Evolutionary conservation across 2,797 vertebrate species (phyloP), one percentile per base, ranked within the genome.

Genomic region (Tokudaia tokunoshimensis): DNA sequence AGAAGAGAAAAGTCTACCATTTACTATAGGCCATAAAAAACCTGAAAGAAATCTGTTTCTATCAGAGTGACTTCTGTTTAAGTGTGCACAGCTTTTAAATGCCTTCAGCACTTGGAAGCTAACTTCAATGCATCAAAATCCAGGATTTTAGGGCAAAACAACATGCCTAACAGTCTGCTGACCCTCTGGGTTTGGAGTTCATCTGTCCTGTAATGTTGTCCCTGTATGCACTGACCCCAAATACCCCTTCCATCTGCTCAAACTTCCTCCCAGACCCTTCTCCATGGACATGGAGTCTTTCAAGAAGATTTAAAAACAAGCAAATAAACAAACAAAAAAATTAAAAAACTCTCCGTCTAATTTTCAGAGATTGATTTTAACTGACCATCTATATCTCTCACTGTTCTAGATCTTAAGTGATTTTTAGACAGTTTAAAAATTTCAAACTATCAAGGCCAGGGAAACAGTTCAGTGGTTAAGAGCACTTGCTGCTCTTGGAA

Each of bases 331-430:
- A 79, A 55, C 26, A 78, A 50, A 47, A 79, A 19, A 52, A 14
- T 70, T n/a, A 8, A 19, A 50, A 47, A 47, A 47, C n/a, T 1
- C 31, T 59, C 37, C 44, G 26, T 26, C 75, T 92, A 24, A 75
- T 82, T 89, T 92, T 81, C 1, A 9, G 31, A 72, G 79, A 65
- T 6, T 78, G 24, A 52, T 41, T 81, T 70, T 52, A 84, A 59
- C 29, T 52, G 19, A 67, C 24, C 76, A 55, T 63, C 55, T 12
- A 6, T 29, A 59, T 50, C 12, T 75, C n/a, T 67, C 75, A 75
- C 6, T 85, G 67, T 20, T 94, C 55, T 86, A 75, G 34, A 70
- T 87, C 74, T 83, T 55, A 89, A 95, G 92, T 72, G 72, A 75
- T 44, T 29, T 12, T 55, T 80, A 41, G 37, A 26, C 20, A 24